Base-by-base conservation (phyloP, 2,113 vertebrate genomes). In the Odocoileus hemionus region DNA sequence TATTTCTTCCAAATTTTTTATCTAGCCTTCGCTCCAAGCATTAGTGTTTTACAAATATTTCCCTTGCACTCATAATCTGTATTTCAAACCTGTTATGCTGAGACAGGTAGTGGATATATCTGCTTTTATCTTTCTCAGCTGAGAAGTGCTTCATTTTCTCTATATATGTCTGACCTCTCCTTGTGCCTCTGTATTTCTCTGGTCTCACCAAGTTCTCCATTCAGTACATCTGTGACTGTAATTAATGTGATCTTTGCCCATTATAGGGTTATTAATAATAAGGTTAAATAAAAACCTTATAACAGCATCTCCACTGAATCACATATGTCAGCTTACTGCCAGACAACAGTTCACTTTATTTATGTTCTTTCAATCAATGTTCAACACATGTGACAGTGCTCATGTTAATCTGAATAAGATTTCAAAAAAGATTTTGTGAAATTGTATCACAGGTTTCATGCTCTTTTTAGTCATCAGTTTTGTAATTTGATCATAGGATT, bases 91-190 rank as follows among this genome's bases (percentile, higher is more conserved):
- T 50, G 39, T 86, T 90, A 86, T 79, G 61, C 85, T 86, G 39
- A 89, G 82, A 86, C 14, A 7, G 89, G 26, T 54, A 58, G 39
- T 86, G 15, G 67, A 64, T 92, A 57, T 64, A 74, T 96, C 86
- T 96, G n/a, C 61, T 96, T 92, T 97, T 57, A 76, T 96, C 96
- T 92, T 61, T 82, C 45, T 94, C 54, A 90, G 19, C 84, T 90
- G 45, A 88, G 76, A 92, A 96, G 47, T n/a, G 36, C 45, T 96
- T 95, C 86, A 78, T 96, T 94, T 97, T 89, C 89, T 93, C 86
- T 0, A 0, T 47, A 86, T 60, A 55, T 91, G 60, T 43, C 94
- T 97, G 95, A 96, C 88, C 92, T 96, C 57, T 92, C 79, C 95
- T 88, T 95, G 86, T 47, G 86, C 43, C 39, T 78, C 78, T 93